A percentile compares a stretch with the other conserved stretches of the same genome.
phyloP scores from a whole-genome alignment of 2,113 vertebrate genomes.

The Lophotis ruficrista region DNA sequence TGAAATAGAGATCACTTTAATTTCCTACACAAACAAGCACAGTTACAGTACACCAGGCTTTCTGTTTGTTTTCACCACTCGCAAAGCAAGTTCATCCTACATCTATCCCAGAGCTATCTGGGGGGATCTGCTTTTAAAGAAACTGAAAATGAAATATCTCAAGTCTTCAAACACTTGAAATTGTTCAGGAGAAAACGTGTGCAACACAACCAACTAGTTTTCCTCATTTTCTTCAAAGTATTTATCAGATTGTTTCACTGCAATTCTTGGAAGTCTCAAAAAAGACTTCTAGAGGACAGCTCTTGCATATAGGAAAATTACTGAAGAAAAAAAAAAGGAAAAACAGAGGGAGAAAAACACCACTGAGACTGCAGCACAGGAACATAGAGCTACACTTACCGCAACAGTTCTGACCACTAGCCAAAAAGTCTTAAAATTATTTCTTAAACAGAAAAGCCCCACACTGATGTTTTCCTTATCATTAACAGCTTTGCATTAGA shows the following conservation, averaged over 20 bases:
- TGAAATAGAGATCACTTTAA: neutral
- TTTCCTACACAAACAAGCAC: constrained; percentile 21
- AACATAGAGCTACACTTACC: neutral
- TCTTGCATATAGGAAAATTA: neutral
- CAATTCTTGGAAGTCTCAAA: neutral
- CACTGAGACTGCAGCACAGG: neutral
- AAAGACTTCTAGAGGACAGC: neutral
- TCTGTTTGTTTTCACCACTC: neutral
- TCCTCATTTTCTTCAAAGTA: neutral
- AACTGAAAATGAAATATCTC: neutral
- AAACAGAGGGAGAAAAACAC: neutral
- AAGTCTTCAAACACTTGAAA: neutral
- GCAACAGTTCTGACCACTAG: neutral
- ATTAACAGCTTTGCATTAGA: neutral
- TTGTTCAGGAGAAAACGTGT: neutral
- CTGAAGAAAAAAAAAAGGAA: neutral
- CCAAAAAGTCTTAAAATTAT: neutral
- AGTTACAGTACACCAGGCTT: neutral
- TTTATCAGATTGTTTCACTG: neutral
- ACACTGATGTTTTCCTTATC: neutral
- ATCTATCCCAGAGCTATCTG: neutral
- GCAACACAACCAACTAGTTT: neutral
- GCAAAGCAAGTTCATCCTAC: neutral
- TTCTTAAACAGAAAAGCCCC: neutral
- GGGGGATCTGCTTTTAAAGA: neutral